phyloP scores from a whole-genome alignment of 2,113 vertebrate genomes.

The Podarcis raffonei region DNA sequence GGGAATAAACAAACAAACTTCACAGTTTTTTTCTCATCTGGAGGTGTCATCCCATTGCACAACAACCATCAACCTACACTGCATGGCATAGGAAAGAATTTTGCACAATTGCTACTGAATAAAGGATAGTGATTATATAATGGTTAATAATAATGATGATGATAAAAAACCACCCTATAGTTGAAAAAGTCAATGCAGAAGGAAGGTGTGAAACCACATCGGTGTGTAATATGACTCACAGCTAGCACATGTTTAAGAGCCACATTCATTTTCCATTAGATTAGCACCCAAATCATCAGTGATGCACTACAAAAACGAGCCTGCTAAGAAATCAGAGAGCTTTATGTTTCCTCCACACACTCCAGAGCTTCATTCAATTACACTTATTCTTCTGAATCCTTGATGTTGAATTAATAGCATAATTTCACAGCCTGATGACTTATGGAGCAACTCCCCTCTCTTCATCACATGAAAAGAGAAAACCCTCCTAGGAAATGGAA shows the following conservation, averaged over 20 bases:
- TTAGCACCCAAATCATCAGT: not conserved
- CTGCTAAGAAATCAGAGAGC: not conserved
- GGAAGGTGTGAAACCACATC: not conserved
- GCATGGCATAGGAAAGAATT: not conserved
- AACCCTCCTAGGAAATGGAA: not conserved
- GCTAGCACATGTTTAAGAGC: not conserved
- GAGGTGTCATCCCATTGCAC: not conserved
- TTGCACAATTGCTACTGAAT: not conserved
- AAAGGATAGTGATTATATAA: not conserved
- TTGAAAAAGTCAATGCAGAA: not conserved
- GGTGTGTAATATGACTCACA: not conserved
- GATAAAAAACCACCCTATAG: not conserved
- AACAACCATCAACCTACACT: not conserved
- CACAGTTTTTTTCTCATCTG: not conserved
- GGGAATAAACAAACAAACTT: no score
- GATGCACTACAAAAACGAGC: not conserved
- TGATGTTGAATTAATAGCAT: conserved; percentile 12
- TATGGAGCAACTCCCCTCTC: not conserved
- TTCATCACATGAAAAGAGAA: not conserved
- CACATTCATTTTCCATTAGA: not conserved
- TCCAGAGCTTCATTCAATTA: conserved; percentile 1
- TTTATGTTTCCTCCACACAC: not conserved
- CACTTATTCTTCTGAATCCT: conserved; percentile 13
- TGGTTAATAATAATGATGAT: not conserved
- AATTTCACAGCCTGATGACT: not conserved